A percentile compares a stretch with the other conserved stretches of the same genome.
phyloP scores from a whole-genome alignment of 2,797 vertebrate genomes.

The Ateles fusciceps region DNA sequence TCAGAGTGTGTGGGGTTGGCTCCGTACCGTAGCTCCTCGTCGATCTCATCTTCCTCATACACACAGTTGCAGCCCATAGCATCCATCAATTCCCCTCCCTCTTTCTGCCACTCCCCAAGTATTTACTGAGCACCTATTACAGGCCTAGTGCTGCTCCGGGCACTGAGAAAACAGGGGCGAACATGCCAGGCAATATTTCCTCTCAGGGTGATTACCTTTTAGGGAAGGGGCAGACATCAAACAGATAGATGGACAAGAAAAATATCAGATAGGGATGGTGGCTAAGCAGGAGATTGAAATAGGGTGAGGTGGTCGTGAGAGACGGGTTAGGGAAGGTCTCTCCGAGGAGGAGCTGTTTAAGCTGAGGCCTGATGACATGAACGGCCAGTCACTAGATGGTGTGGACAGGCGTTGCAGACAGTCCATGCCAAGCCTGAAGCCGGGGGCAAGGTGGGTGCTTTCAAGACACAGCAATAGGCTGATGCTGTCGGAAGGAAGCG shows the following conservation, averaged over 20 bases:
- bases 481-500: not conserved
- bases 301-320: not conserved
- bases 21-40: not conserved
- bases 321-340: no score
- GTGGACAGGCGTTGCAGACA: not conserved
- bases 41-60: not conserved
- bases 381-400: rapidly evolving
- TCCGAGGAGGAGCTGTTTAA: not conserved
- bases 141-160: not conserved
- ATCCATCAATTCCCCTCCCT: rapidly evolving
- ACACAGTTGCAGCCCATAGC: not conserved
- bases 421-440: not conserved
- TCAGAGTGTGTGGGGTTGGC: not conserved
- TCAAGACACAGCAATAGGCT: not conserved
- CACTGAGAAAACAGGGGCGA: not conserved
- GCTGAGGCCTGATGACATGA: not conserved
- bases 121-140: not conserved
- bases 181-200: not conserved
- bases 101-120: not conserved
- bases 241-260: not conserved
- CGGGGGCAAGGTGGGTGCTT: not conserved
- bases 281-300: not conserved
- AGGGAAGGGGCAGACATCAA: not conserved
- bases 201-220: not conserved
- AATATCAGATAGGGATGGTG: not conserved